Evolutionary conservation across 2,113 vertebrate genomes (phyloP).

Genomic region (Corythoichthys intestinalis): DNA sequence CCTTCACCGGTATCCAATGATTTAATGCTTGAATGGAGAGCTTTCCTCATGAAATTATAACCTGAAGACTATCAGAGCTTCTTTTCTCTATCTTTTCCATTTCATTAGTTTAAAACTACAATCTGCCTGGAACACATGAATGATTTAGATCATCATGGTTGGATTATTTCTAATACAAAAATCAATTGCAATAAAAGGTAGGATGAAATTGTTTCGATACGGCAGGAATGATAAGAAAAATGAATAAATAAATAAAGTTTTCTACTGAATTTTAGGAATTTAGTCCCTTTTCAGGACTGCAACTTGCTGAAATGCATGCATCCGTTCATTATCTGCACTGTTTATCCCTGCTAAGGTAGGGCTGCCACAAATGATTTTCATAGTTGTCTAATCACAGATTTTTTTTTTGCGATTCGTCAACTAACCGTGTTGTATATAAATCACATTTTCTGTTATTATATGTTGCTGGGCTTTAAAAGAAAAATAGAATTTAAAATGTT

Average conservation of each 20-base stretch:
- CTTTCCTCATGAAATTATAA: slow-evolving; percentile 51
- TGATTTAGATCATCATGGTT: neutral
- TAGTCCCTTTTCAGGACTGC: neutral
- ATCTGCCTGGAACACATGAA: neutral
- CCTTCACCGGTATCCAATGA: neutral
- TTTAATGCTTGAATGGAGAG: neutral
- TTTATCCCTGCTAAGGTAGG: too few relatives aligned
- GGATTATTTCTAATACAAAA: neutral
- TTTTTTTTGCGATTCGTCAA: too few relatives aligned
- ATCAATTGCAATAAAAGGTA: neutral
- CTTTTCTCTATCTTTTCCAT: slow-evolving; percentile 19
- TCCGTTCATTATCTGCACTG: too few relatives aligned
- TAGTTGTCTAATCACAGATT: too few relatives aligned
- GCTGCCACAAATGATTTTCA: too few relatives aligned
- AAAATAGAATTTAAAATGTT: too few relatives aligned
- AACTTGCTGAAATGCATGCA: neutral
- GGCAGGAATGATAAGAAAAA: neutral
- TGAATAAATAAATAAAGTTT: neutral
- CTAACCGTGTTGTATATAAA: too few relatives aligned
- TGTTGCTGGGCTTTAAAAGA: too few relatives aligned
- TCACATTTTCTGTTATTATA: too few relatives aligned
- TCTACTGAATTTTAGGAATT: neutral
- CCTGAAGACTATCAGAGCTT: slow-evolving; percentile 30
- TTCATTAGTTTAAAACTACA: slow-evolving; percentile 1
- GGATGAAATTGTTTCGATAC: neutral